Evolutionary conservation across 1,140 invertebrate genomes (phyloP).

Genomic region (Ylistrum balloti): DNA sequence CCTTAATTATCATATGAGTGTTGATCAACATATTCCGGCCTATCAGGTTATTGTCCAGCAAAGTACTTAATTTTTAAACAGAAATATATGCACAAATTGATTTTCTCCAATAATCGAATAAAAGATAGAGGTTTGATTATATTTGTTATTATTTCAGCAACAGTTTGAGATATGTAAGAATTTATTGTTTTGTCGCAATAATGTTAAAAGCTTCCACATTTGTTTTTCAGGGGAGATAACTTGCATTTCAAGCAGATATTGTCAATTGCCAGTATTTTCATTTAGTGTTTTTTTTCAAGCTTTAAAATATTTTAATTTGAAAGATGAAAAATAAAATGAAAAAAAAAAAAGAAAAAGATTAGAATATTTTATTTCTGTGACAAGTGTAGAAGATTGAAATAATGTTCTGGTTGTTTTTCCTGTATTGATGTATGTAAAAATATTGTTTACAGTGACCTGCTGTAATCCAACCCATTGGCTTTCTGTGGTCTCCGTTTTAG

Average conservation of each 20-base stretch:
- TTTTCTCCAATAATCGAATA: background rate
- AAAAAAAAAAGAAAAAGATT: no score
- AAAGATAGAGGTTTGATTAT: background rate
- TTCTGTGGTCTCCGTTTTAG: constrained; percentile 5
- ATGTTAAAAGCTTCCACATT: background rate
- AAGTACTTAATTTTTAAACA: background rate
- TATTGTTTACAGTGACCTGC: background rate
- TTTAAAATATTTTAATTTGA: background rate
- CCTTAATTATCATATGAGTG: background rate
- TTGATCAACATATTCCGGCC: background rate
- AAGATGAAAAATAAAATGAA: background rate
- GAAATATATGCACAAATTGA: background rate
- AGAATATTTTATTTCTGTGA: no score
- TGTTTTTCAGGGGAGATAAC: background rate
- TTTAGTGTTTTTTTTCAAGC: background rate
- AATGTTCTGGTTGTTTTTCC: background rate
- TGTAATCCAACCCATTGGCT: constrained; percentile 10
- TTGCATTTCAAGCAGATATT: background rate
- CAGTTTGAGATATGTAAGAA: no score
- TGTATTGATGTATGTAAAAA: background rate
- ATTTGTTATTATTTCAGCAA: no score
- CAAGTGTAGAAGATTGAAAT: background rate
- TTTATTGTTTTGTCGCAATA: no score
- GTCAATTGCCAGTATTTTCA: background rate
- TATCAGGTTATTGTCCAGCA: background rate